Evolutionary conservation across 2,113 vertebrate genomes (phyloP), one percentile per base, ranked within the genome.

Genomic region (Caloenas nicobarica): DNA sequence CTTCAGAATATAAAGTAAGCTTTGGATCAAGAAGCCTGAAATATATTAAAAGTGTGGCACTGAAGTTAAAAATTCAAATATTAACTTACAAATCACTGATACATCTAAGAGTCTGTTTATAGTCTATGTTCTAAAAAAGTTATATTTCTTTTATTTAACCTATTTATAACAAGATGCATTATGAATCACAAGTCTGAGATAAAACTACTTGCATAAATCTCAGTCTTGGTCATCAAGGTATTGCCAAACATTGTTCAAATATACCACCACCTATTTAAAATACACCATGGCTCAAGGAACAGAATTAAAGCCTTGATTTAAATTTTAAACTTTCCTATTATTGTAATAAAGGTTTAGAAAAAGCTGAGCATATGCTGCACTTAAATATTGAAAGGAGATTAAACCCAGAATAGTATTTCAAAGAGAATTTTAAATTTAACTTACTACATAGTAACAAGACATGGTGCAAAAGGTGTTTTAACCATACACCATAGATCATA

Each of bases 51-150:
- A 97, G 87, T 72, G 79, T 94, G 48, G 81, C 91, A 93, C 56
- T 88, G 91, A 96, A 94, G 95, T 98, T 97, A 95, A 97, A 98
- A 98, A 97, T 94, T 97, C 89, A 96, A 95, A 98, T 97, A 98
- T 97, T 98, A 93, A 56, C 96, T 95, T 96, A 96, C 83, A 98
- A 98, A 98, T 96, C 97, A 97, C 89, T 66, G 78, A 97, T 97
- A 98, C 96, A 89, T 95, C 98, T 95, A 93, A 71, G 85, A 97
- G 81, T 88, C 91, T 96, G 93, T 97, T 94, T 95, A 73, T n/a
- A 91, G 51, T 8, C 31, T 62, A 19, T 38, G 36, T 42, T 78
- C 79, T 82, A 73, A 33, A 60, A 64, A 85, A 93, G 44, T 57
- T 84, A 18, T 31, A 84, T 40, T 79, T 84, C 73, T 89, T 95